phyloP scores from a whole-genome alignment of 2,888 invertebrate genomes.

The Bombyx huttoni region DNA sequence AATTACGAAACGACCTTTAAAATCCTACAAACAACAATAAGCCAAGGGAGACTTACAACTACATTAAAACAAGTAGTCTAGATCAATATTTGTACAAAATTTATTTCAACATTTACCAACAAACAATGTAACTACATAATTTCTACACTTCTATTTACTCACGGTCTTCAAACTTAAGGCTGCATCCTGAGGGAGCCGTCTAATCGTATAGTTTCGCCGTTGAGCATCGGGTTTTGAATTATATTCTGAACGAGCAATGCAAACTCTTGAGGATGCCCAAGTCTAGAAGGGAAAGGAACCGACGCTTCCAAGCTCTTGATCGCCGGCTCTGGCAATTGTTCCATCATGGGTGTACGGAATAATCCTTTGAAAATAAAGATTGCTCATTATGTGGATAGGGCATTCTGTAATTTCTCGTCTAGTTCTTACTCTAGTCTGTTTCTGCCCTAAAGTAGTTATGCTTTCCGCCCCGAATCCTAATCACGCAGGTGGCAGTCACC shows the following conservation, averaged over 20 bases:
- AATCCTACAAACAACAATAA: not conserved
- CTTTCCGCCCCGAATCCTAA: no score
- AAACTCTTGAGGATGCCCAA: conserved; percentile 68
- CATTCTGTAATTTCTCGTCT: no score
- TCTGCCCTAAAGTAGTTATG: no score
- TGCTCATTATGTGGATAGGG: not conserved
- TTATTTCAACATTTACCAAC: not conserved
- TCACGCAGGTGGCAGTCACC: no score
- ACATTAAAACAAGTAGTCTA: not conserved
- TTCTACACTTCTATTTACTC: not conserved
- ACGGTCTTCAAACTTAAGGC: conserved; percentile 28
- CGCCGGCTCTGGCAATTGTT: conserved; percentile 59
- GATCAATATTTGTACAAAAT: not conserved
- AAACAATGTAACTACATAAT: not conserved
- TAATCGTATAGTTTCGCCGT: conserved; percentile 72
- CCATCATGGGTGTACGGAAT: conserved; percentile 71
- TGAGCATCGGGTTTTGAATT: conserved; percentile 71
- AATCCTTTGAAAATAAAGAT: conserved; percentile 33
- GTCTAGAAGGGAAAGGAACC: conserved; percentile 67
- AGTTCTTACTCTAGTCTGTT: no score
- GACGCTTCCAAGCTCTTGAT: conserved; percentile 54
- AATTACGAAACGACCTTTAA: no score
- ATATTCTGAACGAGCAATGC: conserved; percentile 67
- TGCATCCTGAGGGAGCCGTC: conserved; percentile 74
- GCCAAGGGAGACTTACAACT: not conserved